Evolutionary conservation across 2,888 invertebrate species (phyloP), one percentile per base, ranked within the genome.

Genomic region (Phortica magna): DNA sequence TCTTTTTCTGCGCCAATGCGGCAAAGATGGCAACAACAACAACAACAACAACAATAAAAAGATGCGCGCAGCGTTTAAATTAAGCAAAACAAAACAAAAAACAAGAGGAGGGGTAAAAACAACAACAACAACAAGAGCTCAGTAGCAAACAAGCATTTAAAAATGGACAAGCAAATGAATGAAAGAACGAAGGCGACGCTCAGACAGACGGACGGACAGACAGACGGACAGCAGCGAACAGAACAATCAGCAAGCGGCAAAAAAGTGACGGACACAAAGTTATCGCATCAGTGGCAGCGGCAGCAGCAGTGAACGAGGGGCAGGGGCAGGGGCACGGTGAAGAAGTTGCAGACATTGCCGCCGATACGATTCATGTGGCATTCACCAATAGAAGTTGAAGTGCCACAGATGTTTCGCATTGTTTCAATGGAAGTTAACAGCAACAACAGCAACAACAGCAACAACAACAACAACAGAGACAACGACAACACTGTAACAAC

Each of bases 321-420:
- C 59, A 12, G 59, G n/a, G 59, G 59, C n/a, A 3, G 17, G n/a
- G n/a, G 2, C 2, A n/a, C 53, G 53, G 53, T 53, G 53, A n/a
- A n/a, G 10, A 48, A 5, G 48, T 14, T 48, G 14, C 48, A 1
- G 48, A 48, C 48, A 1, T 14, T 14, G 31, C 9, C 48, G 14
- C 14, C 48, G 48, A 48, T 9, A 12, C 48, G 48, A 48, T 48
- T 48, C 48, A 48, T 48, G 48, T 48, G 48, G 42, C 48, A 71
- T 55, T 55, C 61, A 19, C 65, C 70, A 48, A 74, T 74, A 73
- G 59, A 65, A 4, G 31, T 31, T 75, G 76, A 70, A 75, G 78
- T 83, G 79, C 80, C 80, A 75, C 77, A 79, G 77, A 83, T 83
- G 78, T 78, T 79, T 80, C 75, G 78, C 79, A 83, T 83, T 80